Conservation (phyloP, 1,140 invertebrate genomes). For the Drosophila subobscura region DNA sequence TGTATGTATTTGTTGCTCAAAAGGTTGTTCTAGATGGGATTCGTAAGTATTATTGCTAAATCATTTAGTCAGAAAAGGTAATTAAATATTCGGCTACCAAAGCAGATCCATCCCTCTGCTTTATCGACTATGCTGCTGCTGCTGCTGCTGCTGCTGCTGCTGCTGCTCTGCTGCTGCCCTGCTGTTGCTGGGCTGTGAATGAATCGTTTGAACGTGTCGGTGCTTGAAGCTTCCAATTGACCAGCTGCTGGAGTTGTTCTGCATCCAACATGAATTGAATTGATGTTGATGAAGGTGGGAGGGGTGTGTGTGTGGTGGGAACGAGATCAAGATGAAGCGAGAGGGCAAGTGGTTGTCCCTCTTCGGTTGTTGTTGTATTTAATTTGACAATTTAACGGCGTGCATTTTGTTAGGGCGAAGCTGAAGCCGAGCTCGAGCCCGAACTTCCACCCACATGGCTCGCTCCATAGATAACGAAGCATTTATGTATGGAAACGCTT, state of each 20-base stretch:
- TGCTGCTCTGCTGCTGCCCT: background rate
- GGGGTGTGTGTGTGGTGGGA: background rate
- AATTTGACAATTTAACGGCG: constrained; percentile 69
- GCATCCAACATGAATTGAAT: background rate
- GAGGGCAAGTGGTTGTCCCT: constrained; percentile 14
- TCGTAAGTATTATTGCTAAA: no score
- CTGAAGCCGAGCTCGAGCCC: background rate
- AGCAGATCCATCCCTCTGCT: background rate
- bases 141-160: background rate
- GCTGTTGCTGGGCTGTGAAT: constrained; percentile 10
- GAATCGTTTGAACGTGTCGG: constrained; percentile 45
- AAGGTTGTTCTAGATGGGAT: no score
- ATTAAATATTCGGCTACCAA: no score
- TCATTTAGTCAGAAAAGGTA: no score
- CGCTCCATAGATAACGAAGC: constrained; percentile 13
- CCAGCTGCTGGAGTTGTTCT: constrained; percentile 34
- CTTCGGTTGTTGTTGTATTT: constrained; percentile 38
- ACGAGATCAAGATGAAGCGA: background rate
- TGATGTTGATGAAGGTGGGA: no score
- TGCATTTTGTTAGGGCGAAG: constrained; percentile 20
- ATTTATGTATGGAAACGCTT: constrained; percentile 7
- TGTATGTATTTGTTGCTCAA: no score
- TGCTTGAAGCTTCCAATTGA: constrained; percentile 30
- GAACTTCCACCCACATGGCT: constrained; percentile 41
- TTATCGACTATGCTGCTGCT: constrained; percentile 27